Evolutionary conservation across 92 coral and sea anemone genomes (phyloP), one percentile per base, ranked within the genome.

Genomic region (Montipora capitata): DNA sequence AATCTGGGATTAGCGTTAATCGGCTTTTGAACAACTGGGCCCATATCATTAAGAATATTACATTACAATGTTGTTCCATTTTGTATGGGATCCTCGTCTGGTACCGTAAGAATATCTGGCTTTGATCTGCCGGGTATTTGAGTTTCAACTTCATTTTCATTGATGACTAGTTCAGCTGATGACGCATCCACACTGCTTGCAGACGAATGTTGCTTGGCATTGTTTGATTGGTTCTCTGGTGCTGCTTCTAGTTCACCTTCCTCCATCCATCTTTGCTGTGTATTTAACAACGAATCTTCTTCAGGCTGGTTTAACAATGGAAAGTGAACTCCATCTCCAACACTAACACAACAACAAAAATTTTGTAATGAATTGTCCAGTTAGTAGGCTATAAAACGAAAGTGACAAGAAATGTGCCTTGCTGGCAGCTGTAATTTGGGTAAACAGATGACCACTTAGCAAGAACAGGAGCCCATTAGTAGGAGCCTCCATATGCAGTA

Each of bases 271-370:
- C 96, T 82, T 17, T 89, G 88, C 80, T 94, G 87, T 58, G 87
- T 93, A 49, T 89, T 94, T 64, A 97, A 77, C 81, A 97, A 80
- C 7, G 94, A 84, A 59, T 96, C 98, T 75, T 95, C 86, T 72
- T 96, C 98, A 12, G 97, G 91, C 7, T 79, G 93, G 81, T 94
- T 93, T 54, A 93, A 80, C 27, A 92, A 62, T 8, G 98, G 99
- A 70, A 71, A 97, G 78, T 79, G 93, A 1, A 97, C 80, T 61
- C 99, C 99, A 90, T 97, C 99, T 48, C 99, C 99, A 76, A 95
- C 72, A 72, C 99, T 95, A 72, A 35, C 61, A 45, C 0, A 11
- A 13, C 0, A 27, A 27, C 35, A 27, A 27, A 27, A 27, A 27
- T 27, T 27, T 27, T 27, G 35, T 27, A 27, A 27, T 0, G 35